Base-by-base conservation (phyloP, 2,797 vertebrate genomes). In the Siniperca scherzeri region DNA sequence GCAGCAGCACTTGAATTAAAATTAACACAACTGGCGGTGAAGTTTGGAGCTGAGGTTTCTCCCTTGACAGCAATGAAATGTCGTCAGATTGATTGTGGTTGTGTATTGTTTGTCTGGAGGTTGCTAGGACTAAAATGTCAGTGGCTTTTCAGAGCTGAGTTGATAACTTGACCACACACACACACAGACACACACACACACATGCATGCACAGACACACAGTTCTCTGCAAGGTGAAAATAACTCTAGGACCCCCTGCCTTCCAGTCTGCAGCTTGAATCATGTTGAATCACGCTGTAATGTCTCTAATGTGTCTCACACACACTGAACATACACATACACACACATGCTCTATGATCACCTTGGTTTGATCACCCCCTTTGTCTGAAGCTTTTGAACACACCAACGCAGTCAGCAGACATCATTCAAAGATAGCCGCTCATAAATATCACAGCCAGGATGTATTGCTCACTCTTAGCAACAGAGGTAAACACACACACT, bases 391-490 rank as follows among this genome's bases (percentile, higher is more conserved):
- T 36, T 87, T 84, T 76, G 57, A 80, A 80, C 80, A 27, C 42
- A 1, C 74, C 27, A 76, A 65, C 78, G 57, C 77, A 76, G 65
- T 87, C 78, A 80, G 91, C 76, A 74, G 82, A 78, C 90, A 68
- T 87, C 84, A 74, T 84, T 89, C 83, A 82, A 81, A 92, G 90
- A 92, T 92, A 89, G 87, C 86, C 0, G 82, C 38, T 65, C 80
- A 90, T 92, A 92, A 92, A 94, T 93, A 88, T 92, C 88, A 83
- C 89, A 83, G 78, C 70, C 88, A 78, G 87, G 85, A 89, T 82
- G 80, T 77, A 69, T 87, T 76, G 80, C 88, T 90, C 83, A 22
- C 83, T 81, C 94, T 81, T 95, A 87, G 95, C 94, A 95, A 95
- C 94, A 22, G 81, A 81, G 74, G 81, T 88, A 91, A 92, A 95